A percentile compares a stretch with the other conserved stretches of the same genome.
Conservation (phyloP, 2,888 invertebrate genomes). For the Dynastes hyllus region DNA sequence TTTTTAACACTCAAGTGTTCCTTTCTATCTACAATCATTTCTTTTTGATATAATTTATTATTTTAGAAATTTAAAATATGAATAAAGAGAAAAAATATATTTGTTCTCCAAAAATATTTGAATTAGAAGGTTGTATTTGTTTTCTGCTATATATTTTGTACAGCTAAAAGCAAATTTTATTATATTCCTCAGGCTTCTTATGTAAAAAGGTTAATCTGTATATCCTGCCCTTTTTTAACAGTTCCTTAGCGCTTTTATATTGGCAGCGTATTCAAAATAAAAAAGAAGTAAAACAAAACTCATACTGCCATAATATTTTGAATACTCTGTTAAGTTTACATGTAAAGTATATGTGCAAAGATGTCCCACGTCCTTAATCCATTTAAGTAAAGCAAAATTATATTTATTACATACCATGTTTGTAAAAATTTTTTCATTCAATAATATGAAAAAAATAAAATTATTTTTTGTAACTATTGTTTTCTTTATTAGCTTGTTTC, state of each 20-base stretch:
- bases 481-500: neutral
- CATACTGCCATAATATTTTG: neutral
- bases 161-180: neutral
- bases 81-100: neutral
- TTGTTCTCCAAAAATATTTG: neutral
- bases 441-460: no score
- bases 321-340: neutral
- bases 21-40: neutral
- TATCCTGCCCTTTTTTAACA: neutral
- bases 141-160: neutral
- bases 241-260: neutral
- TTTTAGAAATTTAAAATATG: neutral
- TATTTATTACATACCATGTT: conserved; percentile 9
- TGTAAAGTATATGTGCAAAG: neutral
- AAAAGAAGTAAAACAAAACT: neutral
- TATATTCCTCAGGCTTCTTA: neutral
- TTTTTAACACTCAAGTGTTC: no score
- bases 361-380: neutral
- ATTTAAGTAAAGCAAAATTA: neutral
- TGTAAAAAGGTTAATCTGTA: neutral
- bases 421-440: no score
- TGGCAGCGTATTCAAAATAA: neutral
- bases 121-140: neutral
- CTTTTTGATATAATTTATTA: neutral
- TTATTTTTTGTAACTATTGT: conserved; percentile 29